phyloP scores from a whole-genome alignment of 2,113 vertebrate genomes.

The Marcusenius ussheri region DNA sequence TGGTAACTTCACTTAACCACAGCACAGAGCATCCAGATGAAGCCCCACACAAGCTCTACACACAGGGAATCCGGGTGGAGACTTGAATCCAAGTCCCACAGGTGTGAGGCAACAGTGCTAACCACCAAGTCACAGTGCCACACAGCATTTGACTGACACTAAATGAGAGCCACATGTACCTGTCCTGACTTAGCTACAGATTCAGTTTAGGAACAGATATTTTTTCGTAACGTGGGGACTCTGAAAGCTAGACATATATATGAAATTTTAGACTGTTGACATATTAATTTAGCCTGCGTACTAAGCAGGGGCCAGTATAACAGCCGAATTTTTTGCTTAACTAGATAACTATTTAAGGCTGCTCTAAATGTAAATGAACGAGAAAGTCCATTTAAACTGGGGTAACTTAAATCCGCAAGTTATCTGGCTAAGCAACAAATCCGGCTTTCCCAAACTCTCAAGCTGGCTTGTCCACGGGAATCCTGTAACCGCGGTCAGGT shows the following conservation, averaged over 20 bases:
- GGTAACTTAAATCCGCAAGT: background rate
- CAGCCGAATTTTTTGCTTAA: background rate
- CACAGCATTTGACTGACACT: background rate
- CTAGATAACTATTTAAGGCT: background rate
- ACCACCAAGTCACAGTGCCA: too few relatives aligned
- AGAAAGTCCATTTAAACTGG: background rate
- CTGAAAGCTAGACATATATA: background rate
- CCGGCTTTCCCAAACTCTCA: background rate
- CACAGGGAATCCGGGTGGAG: too few relatives aligned
- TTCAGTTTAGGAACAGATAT: background rate
- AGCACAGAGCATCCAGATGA: too few relatives aligned
- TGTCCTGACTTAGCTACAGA: background rate
- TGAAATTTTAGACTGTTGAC: background rate
- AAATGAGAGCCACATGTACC: background rate
- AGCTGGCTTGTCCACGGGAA: background rate
- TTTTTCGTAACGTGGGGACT: background rate
- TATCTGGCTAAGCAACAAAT: background rate
- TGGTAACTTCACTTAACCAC: too few relatives aligned
- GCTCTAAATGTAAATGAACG: background rate
- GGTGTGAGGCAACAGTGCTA: too few relatives aligned
- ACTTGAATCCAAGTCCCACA: too few relatives aligned
- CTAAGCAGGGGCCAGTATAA: background rate
- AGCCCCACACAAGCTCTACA: too few relatives aligned
- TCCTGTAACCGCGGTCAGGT: background rate
- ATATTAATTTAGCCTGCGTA: background rate